Percentiles rank a stretch among this genome's conserved stretches.
Conservation (phyloP, 2,113 vertebrate species). For the Dipodomys spectabilis region DNA sequence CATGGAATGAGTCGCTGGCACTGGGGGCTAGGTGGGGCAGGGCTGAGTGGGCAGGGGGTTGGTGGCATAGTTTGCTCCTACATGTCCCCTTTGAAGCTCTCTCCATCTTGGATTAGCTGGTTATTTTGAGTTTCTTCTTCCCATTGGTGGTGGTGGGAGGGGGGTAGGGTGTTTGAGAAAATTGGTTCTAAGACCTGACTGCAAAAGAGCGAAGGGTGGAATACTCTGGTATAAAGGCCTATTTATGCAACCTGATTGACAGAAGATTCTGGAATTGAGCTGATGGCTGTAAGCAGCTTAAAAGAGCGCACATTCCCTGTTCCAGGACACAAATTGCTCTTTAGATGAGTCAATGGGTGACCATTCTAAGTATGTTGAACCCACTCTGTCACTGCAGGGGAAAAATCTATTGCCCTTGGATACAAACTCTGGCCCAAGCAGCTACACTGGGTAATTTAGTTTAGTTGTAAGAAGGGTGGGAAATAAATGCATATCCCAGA, state of each 20-base stretch:
- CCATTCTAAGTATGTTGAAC: constrained; percentile 73
- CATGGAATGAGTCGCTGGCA: background rate
- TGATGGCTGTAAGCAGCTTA: background rate
- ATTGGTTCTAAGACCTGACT: background rate
- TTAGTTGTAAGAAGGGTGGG: constrained; percentile 74
- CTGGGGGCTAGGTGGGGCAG: too few species aligned
- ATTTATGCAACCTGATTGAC: background rate
- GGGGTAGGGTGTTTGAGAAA: background rate
- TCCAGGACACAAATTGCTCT: background rate
- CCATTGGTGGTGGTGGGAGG: background rate
- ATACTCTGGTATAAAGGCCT: background rate
- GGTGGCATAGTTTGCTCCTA: background rate
- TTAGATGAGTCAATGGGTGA: constrained; percentile 58
- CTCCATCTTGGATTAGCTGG: background rate
- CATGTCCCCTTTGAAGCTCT: background rate
- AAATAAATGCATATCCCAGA: constrained; percentile 72
- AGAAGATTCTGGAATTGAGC: background rate
- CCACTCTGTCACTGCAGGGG: constrained; percentile 55
- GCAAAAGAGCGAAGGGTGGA: background rate
- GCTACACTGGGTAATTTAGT: constrained; percentile 65
- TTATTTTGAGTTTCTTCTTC: background rate
- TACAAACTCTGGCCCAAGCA: constrained; percentile 56
- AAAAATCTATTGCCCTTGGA: constrained; percentile 74
- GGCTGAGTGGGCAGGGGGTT: too few species aligned
- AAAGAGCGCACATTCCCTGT: background rate